phyloP scores from a whole-genome alignment of 2,797 vertebrate genomes.

The Calcarius lapponicus region DNA sequence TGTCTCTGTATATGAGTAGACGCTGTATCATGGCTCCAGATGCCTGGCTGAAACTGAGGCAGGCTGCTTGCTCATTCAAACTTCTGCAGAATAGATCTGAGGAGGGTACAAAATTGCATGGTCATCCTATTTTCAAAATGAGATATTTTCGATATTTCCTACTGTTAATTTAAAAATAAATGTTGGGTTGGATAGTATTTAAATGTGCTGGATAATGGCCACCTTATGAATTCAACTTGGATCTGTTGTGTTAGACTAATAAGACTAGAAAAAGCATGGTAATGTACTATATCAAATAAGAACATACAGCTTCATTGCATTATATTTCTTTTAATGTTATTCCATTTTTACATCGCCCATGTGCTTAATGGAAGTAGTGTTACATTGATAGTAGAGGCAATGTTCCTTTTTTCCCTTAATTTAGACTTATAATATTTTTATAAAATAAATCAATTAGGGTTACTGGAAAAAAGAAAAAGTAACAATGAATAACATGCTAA shows the following conservation, averaged over 20 bases:
- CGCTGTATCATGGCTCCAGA: neutral
- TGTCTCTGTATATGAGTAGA: fast-evolving
- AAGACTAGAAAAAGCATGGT: neutral
- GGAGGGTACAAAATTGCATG: neutral
- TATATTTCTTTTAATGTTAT: neutral
- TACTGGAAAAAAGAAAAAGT: neutral
- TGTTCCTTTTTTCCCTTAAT: neutral
- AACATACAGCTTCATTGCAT: neutral
- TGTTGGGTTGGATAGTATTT: neutral
- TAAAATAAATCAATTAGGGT: neutral
- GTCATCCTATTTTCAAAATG: neutral
- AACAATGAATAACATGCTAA: neutral
- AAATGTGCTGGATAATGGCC: neutral
- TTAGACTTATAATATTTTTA: neutral
- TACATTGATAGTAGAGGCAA: neutral
- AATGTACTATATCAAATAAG: neutral
- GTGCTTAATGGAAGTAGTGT: neutral
- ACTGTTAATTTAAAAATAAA: neutral
- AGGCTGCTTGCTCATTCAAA: neutral
- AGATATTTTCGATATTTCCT: neutral
- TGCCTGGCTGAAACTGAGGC: neutral
- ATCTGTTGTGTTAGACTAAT: neutral
- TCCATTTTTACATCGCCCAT: neutral
- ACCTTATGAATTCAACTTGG: neutral
- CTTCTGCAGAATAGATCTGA: neutral